A percentile compares a stretch with the other conserved stretches of the same genome.
Evolutionary conservation across 2,113 vertebrate species (phyloP).

Genomic region (Peromyscus californicus): DNA sequence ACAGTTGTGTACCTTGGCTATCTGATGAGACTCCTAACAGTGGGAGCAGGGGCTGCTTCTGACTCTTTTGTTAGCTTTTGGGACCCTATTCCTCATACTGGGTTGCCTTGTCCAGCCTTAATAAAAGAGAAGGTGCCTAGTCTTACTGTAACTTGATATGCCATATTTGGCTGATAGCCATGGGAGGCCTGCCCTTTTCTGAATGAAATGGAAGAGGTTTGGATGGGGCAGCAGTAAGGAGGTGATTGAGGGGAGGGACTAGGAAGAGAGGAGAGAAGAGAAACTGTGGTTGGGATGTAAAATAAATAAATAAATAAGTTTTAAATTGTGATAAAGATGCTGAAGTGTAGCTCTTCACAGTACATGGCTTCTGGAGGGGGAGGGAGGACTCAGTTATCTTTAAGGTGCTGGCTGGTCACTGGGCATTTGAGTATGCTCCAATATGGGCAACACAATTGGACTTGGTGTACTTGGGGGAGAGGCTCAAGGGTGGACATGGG

Average conservation of each 20-base stretch:
- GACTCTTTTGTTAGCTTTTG: not conserved
- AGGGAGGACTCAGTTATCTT: not conserved
- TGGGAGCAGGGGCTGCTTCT: not conserved
- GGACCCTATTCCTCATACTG: not conserved
- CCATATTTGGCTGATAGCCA: not conserved
- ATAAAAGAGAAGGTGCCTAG: not conserved
- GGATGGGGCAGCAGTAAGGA: not conserved
- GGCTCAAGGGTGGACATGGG: not conserved
- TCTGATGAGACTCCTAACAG: not conserved
- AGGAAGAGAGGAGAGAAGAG: not conserved
- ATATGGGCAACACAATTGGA: not conserved
- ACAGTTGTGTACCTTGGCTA: not conserved
- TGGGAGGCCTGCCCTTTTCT: not conserved
- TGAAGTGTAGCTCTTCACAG: not conserved
- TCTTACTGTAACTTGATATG: not conserved
- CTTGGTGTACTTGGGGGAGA: no score
- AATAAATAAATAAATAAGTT: no score
- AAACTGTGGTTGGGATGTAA: not conserved
- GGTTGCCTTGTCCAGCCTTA: not conserved
- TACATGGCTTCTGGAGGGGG: no score
- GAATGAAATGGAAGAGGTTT: not conserved
- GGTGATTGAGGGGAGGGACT: not conserved
- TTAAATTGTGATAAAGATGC: no score
- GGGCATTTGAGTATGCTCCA: not conserved
- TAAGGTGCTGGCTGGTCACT: not conserved